A percentile compares a stretch with the other conserved stretches of the same genome.
phyloP scores from a whole-genome alignment of 2,797 vertebrate species.

The Chrysocyon brachyurus region DNA sequence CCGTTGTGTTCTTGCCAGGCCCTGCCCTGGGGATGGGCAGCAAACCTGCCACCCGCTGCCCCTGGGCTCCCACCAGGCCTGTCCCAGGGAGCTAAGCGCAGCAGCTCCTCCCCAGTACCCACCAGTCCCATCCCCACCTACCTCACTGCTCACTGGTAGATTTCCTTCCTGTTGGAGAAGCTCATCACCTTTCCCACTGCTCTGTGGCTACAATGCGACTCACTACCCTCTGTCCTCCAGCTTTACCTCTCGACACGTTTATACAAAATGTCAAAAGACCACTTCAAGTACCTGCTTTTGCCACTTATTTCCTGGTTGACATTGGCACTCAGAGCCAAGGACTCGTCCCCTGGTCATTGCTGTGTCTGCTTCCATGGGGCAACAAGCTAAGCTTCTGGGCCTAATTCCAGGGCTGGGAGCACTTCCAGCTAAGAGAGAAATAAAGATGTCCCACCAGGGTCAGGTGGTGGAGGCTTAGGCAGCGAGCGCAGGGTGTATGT shows the following conservation, averaged over 20 bases:
- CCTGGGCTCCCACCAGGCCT: not conserved
- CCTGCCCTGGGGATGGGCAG: too few relatives aligned
- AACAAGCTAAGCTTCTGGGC: not conserved
- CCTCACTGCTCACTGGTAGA: not conserved
- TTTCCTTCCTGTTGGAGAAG: not conserved
- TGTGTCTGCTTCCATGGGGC: not conserved
- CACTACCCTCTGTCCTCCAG: not conserved
- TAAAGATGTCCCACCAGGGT: accelerated
- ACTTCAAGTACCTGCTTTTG: not conserved
- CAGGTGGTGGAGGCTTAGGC: accelerated
- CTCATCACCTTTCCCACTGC: not conserved
- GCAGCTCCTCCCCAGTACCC: not conserved
- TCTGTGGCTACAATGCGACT: not conserved
- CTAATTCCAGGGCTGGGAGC: not conserved
- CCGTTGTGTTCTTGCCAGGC: not conserved
- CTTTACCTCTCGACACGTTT: not conserved
- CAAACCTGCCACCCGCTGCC: not conserved
- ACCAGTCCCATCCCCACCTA: not conserved
- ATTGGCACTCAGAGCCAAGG: not conserved
- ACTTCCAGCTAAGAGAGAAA: not conserved
- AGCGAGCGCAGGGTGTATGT: not conserved
- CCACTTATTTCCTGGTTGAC: not conserved
- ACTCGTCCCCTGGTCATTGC: not conserved
- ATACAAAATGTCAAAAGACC: not conserved
- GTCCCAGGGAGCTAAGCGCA: not conserved